phyloP scores from a whole-genome alignment of 2,888 invertebrate species.

The Teinopalpus imperialis region DNA sequence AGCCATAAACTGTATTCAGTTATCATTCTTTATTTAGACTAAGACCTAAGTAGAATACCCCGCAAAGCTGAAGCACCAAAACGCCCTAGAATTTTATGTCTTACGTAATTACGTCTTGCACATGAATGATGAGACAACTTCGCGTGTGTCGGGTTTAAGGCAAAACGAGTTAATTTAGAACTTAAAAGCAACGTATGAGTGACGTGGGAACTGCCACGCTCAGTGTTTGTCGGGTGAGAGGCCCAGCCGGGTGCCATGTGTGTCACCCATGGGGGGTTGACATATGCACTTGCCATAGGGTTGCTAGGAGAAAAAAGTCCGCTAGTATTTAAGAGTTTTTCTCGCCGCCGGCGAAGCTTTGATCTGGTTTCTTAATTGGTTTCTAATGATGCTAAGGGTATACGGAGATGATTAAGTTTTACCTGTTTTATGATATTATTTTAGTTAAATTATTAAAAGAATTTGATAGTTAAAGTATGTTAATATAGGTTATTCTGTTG shows the following conservation, averaged over 20 bases:
- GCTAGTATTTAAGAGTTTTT: slow-evolving; percentile 15
- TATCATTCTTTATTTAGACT: slow-evolving; percentile 6
- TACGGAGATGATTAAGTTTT: background rate
- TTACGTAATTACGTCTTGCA: slow-evolving; percentile 1
- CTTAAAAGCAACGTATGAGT: slow-evolving; percentile 13
- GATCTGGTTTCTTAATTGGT: slow-evolving; percentile 1
- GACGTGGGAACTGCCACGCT: slow-evolving; percentile 19
- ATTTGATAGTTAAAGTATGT: no score
- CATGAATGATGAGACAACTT: background rate
- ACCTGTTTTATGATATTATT: no score
- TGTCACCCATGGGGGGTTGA: slow-evolving; percentile 58
- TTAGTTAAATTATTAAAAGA: no score
- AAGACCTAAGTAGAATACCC: slow-evolving; percentile 2
- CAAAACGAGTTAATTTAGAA: slow-evolving; percentile 14
- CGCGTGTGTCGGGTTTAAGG: slow-evolving; percentile 9
- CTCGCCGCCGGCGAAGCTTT: slow-evolving; percentile 14
- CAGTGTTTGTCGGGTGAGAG: slow-evolving; percentile 30
- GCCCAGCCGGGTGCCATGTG: slow-evolving; percentile 63
- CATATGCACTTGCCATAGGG: slow-evolving; percentile 53
- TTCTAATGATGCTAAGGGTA: slow-evolving; percentile 8
- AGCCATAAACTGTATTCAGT: no score
- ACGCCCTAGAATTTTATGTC: background rate
- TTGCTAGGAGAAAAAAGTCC: slow-evolving; percentile 36
- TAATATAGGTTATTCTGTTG: no score
- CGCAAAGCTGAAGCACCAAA: background rate